Conservation (phyloP, 1,140 invertebrate species). For the Apocrypta bakeri region DNA sequence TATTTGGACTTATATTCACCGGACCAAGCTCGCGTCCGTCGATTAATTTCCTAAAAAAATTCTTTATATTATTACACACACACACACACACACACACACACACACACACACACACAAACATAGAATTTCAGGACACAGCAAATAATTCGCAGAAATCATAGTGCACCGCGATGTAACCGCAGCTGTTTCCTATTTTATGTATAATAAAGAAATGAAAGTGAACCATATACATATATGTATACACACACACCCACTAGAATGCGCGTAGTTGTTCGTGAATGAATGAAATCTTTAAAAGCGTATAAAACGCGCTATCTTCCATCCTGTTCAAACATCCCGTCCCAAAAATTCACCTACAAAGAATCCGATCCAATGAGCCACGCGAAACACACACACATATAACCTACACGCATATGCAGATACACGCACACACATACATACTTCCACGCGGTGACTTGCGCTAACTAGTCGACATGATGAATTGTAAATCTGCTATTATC, state of each 20-base stretch:
- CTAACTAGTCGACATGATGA: conserved; percentile 10
- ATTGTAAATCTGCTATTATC: conserved; percentile 26
- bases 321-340: not conserved
- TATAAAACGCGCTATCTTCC: not conserved
- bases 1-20: too few species aligned
- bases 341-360: not conserved
- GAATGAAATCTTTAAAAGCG: not conserved
- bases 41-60: too few species aligned
- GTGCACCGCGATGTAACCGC: too few species aligned
- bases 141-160: too few species aligned
- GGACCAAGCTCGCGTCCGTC: too few species aligned
- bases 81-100: too few species aligned
- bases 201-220: too few species aligned
- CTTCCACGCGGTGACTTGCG: not conserved
- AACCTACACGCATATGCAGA: not conserved
- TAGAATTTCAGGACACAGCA: too few species aligned
- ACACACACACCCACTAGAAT: not conserved
- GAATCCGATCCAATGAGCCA: not conserved
- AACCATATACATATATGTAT: too few species aligned
- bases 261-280: not conserved
- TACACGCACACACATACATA: not conserved
- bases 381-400: not conserved
- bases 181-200: too few species aligned
- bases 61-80: too few species aligned
- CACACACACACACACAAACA: too few species aligned